These are phyloP conservation scores for Drosophila setosimentum DNA, from an alignment of 2,888 invertebrate genomes.

Conservation along the genomic window DNA sequence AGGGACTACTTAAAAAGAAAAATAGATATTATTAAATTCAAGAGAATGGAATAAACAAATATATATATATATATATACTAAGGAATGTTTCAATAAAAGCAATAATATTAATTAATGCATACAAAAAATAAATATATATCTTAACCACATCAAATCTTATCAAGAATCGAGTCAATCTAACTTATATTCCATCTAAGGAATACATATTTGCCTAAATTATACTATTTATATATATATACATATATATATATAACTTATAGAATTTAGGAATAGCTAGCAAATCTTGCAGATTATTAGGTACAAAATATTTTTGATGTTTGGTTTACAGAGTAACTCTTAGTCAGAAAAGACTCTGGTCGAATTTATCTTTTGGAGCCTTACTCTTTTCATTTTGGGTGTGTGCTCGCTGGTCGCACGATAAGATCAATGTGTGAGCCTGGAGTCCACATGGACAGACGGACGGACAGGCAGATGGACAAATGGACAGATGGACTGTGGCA, in stretches of 20 bases:
- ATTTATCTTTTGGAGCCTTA: slow-evolving; percentile 40
- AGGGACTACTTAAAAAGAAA: no score
- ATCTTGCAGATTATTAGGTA: no score
- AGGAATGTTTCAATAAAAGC: no score
- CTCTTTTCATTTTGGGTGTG: slow-evolving; percentile 73
- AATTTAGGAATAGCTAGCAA: neutral
- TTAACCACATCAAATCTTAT: neutral
- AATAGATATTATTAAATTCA: no score
- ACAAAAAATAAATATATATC: neutral
- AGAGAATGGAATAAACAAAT: no score
- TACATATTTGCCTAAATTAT: no score
- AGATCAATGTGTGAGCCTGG: slow-evolving; percentile 68
- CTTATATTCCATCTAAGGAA: neutral
- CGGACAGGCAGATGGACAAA: neutral
- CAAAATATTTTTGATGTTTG: no score
- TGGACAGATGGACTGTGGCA: slow-evolving; percentile 48
- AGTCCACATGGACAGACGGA: slow-evolving; percentile 12
- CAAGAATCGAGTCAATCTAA: neutral
- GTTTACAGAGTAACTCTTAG: slow-evolving; percentile 1
- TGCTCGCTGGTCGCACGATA: slow-evolving; percentile 57
- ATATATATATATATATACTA: no score
- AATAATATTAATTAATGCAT: no score
- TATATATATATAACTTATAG: no score
- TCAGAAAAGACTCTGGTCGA: neutral
- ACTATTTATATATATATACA: no score